Percentiles rank a stretch among this genome's conserved stretches.
Conservation (phyloP, 2,113 vertebrate genomes). For the Saiga tatarica region DNA sequence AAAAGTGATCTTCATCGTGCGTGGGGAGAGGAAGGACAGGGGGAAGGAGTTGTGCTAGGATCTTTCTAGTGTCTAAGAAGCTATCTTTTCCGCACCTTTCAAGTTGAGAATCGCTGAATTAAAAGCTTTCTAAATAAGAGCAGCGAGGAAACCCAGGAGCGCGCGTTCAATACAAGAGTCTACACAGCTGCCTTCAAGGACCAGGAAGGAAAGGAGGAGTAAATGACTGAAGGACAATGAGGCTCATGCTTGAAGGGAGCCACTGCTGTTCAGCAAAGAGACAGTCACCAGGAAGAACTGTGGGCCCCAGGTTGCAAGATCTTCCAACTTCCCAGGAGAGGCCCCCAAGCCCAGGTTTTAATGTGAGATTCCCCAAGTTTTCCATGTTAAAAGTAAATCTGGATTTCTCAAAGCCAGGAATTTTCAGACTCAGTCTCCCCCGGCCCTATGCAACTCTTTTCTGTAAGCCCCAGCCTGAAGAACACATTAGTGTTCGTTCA, state of each 20-base stretch:
- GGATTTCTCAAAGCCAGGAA: not conserved
- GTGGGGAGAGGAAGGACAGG: not conserved
- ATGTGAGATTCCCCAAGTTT: not conserved
- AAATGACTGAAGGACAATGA: not conserved
- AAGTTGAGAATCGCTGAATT: not conserved
- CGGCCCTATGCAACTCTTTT: not conserved
- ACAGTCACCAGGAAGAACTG: not conserved
- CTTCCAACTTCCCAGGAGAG: not conserved
- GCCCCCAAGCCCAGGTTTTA: not conserved
- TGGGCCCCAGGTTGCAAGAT: not conserved
- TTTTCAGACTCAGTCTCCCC: not conserved
- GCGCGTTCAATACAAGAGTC: fast-evolving
- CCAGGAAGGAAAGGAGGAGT: not conserved
- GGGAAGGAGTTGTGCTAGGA: not conserved
- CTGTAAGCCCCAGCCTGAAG: not conserved
- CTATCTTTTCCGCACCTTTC: not conserved
- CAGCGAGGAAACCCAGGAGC: not conserved
- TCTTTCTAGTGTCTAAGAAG: not conserved
- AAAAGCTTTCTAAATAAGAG: not conserved
- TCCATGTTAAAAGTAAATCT: not conserved
- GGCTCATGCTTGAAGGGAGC: not conserved
- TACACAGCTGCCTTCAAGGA: not conserved
- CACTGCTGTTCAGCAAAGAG: not conserved
- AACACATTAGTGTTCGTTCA: not conserved
- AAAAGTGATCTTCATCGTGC: not conserved